Evolutionary conservation across 2,113 vertebrate species (phyloP), one percentile per base, ranked within the genome.

Genomic region (Sisor rabdophorus): DNA sequence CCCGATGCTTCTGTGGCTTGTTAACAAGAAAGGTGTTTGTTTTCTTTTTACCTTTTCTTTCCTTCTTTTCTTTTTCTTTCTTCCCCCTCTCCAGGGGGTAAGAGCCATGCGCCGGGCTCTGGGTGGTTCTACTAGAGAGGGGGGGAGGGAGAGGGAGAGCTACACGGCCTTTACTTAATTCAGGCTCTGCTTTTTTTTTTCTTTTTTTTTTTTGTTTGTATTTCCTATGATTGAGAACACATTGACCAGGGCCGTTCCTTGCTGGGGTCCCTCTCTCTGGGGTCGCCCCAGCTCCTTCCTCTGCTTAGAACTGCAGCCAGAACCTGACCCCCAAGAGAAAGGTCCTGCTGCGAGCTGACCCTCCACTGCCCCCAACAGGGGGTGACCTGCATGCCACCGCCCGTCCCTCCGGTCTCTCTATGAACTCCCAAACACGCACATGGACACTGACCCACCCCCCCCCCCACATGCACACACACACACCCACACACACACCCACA

Each of bases 151-250:
- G 22, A 53, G 76, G 73, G 50, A 72, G 79, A 76, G 52, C 65
- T 76, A 36, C 60, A 24, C 65, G 70, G 77, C 77, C 82, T 81
- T 69, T 84, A 76, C 82, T 78, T 81, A 81, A 81, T 79, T 74
- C 63, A 74, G 79, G 71, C 73, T 28, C 59, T 61, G 16, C 71
- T 32, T 36, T 71, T n/a, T n/a, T n/a, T n/a, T n/a, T n/a, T n/a
- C n/a, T n/a, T n/a, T n/a, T n/a, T n/a, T n/a, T n/a, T n/a, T 77
- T 76, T 76, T 81, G 79, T 81, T 79, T 84, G 82, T 73, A 74
- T 84, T 81, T 84, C 79, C 82, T 84, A 75, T 84, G 79, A 84
- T 84, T 84, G 79, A 84, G 82, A 84, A 84, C 82, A 84, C 79
- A 84, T 84, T 84, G 72, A 73, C 76, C 60, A 20, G 67, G 76